Conservation (phyloP, 1,140 invertebrate species). For the Ostrea denselamellosa region DNA sequence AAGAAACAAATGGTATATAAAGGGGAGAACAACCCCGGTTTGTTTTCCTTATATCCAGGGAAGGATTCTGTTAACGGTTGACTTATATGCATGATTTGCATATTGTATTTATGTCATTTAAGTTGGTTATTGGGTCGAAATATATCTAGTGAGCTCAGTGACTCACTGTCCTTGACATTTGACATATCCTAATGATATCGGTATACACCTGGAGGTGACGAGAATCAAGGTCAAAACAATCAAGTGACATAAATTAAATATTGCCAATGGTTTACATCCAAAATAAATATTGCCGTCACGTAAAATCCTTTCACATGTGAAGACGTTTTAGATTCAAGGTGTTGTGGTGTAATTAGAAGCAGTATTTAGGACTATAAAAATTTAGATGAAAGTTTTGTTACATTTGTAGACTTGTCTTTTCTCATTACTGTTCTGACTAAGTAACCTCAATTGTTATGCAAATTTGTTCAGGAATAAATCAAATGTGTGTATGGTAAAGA, state of each 20-base stretch:
- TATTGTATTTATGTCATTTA: no score
- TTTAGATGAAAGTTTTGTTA: neutral
- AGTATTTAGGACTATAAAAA: neutral
- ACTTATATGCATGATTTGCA: no score
- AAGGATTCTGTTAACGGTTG: no score
- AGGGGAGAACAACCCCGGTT: no score
- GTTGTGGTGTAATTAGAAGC: neutral
- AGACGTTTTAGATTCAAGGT: neutral
- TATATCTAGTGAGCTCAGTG: no score
- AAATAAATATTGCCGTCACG: neutral
- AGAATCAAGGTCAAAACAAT: neutral
- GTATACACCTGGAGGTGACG: no score
- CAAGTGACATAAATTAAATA: neutral
- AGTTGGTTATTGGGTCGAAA: no score
- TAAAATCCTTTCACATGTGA: neutral
- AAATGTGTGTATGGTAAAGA: neutral
- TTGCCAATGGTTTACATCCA: neutral
- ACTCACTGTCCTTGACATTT: no score
- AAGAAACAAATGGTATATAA: no score
- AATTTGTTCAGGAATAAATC: constrained; percentile 17
- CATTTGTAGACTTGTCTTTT: neutral
- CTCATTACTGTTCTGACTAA: constrained; percentile 10
- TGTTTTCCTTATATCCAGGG: no score
- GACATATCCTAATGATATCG: no score
- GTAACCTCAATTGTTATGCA: neutral